These are phyloP conservation scores for Piaya cayana DNA, from an alignment of 2,113 vertebrate genomes.

Conservation along the genomic window DNA sequence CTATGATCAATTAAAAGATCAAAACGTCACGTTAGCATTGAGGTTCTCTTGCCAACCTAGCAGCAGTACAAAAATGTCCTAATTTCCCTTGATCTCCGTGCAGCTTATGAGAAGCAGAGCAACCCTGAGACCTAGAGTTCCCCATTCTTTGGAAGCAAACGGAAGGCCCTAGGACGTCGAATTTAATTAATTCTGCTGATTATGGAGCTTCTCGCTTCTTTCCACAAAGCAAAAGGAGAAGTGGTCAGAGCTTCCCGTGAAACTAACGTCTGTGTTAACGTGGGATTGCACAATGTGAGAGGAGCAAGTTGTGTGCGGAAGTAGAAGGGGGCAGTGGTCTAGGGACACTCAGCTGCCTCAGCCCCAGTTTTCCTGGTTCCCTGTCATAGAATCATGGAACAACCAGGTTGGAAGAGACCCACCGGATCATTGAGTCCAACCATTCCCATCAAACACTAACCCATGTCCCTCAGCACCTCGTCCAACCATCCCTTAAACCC, in stretches of 20 bases:
- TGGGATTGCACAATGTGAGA: not conserved
- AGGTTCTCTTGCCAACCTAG: not conserved
- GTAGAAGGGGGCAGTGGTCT: not conserved
- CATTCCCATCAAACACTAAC: too few relatives aligned
- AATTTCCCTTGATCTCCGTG: not conserved
- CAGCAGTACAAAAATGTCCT: not conserved
- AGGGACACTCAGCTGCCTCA: not conserved
- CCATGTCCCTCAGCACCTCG: too few relatives aligned
- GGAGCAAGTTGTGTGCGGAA: not conserved
- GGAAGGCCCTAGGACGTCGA: not conserved
- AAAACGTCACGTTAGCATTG: not conserved
- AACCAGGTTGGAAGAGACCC: too few relatives aligned
- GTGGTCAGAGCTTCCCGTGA: accelerated
- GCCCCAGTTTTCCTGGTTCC: not conserved
- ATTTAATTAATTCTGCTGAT: not conserved
- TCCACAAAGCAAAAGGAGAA: not conserved
- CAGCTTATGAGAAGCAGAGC: not conserved
- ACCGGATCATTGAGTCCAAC: too few relatives aligned
- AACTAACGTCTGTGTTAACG: not conserved
- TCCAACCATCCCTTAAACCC: too few relatives aligned
- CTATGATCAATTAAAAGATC: not conserved
- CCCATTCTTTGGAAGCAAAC: not conserved
- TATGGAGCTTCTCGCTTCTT: not conserved
- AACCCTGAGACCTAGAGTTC: not conserved
- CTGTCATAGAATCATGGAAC: too few relatives aligned